These are phyloP conservation scores for Caranx ignobilis DNA, from an alignment of 2,113 vertebrate species.

Conservation along the genomic window DNA sequence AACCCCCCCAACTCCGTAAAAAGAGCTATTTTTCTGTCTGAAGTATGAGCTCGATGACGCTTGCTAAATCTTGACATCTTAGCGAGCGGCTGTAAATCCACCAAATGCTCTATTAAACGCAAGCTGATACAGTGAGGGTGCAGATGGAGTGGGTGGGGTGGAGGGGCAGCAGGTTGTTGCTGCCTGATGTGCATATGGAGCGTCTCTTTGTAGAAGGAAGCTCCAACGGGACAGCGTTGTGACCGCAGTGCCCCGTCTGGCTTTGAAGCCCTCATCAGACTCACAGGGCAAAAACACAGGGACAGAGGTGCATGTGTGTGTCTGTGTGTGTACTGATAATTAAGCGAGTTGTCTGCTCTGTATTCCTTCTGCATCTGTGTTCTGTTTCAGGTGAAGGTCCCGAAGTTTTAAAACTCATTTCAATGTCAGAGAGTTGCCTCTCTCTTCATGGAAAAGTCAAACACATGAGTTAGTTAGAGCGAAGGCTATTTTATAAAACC, in stretches of 20 bases:
- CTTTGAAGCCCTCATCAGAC: conserved; percentile 67
- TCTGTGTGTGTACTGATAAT: background rate
- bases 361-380: conserved; percentile 10
- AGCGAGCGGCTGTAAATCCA: conserved; percentile 42
- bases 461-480: too few species aligned
- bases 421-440: background rate
- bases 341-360: background rate
- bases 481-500: background rate
- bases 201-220: conserved; percentile 48
- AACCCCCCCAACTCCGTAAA: conserved; percentile 13
- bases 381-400: background rate
- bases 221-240: conserved; percentile 47
- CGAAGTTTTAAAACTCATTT: background rate
- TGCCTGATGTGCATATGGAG: conserved; percentile 52
- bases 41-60: background rate
- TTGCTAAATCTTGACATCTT: background rate
- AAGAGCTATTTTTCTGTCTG: conserved; percentile 1
- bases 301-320: background rate
- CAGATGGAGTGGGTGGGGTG: conserved; percentile 27
- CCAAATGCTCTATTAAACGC: conserved; percentile 29
- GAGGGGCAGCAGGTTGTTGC: conserved; percentile 36
- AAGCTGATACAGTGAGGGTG: conserved; percentile 23
- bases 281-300: conserved; percentile 13
- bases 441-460: background rate
- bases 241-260: conserved; percentile 14